Percentiles rank a stretch among this genome's conserved stretches.
Evolutionary conservation across 2,113 vertebrate genomes (phyloP).

Genomic region (Deroptyus accipitrinus): DNA sequence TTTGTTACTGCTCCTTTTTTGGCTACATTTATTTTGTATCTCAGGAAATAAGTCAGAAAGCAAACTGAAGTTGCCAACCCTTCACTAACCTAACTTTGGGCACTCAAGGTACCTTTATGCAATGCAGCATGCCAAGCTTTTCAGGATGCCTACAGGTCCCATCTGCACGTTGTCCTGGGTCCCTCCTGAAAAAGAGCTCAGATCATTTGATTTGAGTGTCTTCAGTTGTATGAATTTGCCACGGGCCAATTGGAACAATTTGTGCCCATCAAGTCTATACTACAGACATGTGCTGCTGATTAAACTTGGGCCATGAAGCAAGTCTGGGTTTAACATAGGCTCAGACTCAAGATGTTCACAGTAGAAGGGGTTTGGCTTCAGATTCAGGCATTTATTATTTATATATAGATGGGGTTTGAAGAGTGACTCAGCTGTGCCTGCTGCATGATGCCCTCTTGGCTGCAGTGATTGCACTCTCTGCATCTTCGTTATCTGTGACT

Average conservation of each 20-base stretch:
- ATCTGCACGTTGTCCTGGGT: background rate
- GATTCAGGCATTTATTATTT: background rate
- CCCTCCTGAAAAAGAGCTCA: background rate
- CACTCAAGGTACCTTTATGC: background rate
- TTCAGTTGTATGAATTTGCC: background rate
- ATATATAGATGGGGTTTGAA: background rate
- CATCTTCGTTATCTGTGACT: background rate
- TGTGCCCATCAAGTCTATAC: background rate
- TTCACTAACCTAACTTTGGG: background rate
- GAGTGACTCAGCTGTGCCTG: background rate
- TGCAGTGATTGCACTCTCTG: background rate
- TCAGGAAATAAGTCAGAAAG: constrained; percentile 56
- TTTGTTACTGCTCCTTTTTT: constrained; percentile 41
- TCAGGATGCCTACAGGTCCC: background rate
- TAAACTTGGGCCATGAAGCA: background rate
- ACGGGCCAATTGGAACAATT: rapidly evolving
- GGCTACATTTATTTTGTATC: constrained; percentile 12
- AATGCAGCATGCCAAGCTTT: background rate
- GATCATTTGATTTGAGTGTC: background rate
- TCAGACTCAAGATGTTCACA: background rate
- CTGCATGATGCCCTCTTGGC: background rate
- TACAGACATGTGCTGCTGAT: background rate
- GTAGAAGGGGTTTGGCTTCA: background rate
- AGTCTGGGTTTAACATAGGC: background rate
- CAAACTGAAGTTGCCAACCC: background rate